A percentile compares a stretch with the other conserved stretches of the same genome.
Conservation (phyloP, 2,113 vertebrate genomes). For the Mirza zaza region DNA sequence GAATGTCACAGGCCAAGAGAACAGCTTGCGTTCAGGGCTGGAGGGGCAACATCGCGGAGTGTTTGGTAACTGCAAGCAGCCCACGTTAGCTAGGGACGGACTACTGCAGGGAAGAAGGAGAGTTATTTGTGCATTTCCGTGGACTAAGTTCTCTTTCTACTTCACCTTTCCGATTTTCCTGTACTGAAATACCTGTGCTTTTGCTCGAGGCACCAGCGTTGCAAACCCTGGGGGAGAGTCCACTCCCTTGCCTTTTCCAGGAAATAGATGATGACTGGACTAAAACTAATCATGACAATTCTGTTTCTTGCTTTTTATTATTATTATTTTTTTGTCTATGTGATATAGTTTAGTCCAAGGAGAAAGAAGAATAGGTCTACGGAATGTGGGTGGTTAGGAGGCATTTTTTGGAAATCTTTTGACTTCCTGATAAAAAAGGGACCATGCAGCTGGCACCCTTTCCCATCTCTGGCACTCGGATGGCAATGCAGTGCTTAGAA, state of each 20-base stretch:
- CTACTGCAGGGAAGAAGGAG: neutral
- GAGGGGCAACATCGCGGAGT: accelerated
- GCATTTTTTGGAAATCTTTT: neutral
- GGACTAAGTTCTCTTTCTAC: too few relatives aligned
- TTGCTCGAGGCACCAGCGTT: neutral
- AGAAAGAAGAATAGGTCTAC: neutral
- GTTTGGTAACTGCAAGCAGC: neutral
- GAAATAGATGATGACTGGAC: neutral
- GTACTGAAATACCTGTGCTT: neutral
- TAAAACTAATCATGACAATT: neutral
- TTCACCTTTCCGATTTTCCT: neutral
- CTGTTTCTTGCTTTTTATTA: neutral
- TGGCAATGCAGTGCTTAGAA: neutral
- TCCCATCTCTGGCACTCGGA: neutral
- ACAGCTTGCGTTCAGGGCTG: neutral
- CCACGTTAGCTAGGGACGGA: neutral
- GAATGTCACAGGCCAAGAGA: neutral
- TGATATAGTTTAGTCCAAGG: neutral
- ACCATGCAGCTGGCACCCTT: neutral
- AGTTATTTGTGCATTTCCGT: accelerated
- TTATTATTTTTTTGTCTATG: neutral
- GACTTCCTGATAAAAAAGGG: neutral
- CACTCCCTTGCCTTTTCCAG: neutral
- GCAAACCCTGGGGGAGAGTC: neutral
- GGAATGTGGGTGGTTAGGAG: neutral